Percentiles rank a stretch among this genome's conserved stretches.
These are phyloP conservation scores for Lasioglossum marginatum DNA, from an alignment of 2,888 invertebrate genomes.

Conservation along the genomic window DNA sequence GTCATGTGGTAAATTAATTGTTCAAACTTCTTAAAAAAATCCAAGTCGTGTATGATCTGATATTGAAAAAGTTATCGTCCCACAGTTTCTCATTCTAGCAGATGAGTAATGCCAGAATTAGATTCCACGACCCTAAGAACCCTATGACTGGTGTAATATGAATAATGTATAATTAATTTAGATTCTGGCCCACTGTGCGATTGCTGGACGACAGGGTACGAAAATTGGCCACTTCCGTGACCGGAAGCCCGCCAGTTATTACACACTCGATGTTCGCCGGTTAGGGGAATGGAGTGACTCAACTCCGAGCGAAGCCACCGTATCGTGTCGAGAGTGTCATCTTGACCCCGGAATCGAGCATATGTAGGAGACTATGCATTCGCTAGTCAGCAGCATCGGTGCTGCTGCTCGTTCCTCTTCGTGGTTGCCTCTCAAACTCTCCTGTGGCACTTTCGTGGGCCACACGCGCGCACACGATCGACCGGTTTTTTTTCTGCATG, in stretches of 20 bases:
- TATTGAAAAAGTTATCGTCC: too few species aligned
- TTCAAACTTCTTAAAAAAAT: too few species aligned
- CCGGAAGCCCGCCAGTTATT: slow-evolving; percentile 39
- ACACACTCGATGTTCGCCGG: slow-evolving; percentile 24
- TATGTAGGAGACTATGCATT: slow-evolving; percentile 54
- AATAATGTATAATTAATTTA: not conserved
- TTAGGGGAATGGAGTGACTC: slow-evolving; percentile 29
- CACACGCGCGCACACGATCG: slow-evolving; percentile 5
- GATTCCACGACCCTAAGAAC: not conserved
- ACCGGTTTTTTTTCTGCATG: slow-evolving; percentile 10
- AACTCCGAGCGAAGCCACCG: slow-evolving; percentile 25
- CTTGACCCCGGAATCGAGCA: slow-evolving; percentile 67
- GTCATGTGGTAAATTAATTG: too few species aligned
- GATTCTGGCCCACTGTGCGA: not conserved
- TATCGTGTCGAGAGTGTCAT: slow-evolving; percentile 64
- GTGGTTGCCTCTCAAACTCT: slow-evolving; percentile 10
- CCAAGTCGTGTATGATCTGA: too few species aligned
- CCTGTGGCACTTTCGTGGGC: not conserved
- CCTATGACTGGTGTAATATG: not conserved
- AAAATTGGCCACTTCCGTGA: slow-evolving; percentile 11
- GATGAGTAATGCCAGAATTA: not conserved
- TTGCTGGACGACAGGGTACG: not conserved
- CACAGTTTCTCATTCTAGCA: not conserved
- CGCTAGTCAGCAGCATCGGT: slow-evolving; percentile 66
- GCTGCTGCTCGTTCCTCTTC: not conserved